Evolutionary conservation across 2,113 vertebrate species (phyloP), one percentile per base, ranked within the genome.

Genomic region (Macroglossus sobrinus): DNA sequence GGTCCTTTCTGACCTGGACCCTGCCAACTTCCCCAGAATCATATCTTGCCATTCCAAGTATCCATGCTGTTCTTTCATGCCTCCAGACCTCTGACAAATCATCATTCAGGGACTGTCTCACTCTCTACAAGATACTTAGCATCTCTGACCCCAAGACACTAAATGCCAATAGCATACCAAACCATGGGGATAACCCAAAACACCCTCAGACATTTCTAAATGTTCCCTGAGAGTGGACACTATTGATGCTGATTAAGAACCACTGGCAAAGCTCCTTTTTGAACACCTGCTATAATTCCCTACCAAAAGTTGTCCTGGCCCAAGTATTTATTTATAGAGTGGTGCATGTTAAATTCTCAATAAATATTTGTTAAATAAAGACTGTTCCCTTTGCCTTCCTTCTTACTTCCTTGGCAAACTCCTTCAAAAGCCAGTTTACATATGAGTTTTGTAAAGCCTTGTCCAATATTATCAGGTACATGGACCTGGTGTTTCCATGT

Each of bases 281-380:
- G 35, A 97, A 84, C 35, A 85, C 18, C 57, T 55, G 63, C 14
- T 50, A 78, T 79, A 55, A 95, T n/a, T 92, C 64, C 35, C 69
- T 76, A 85, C 61, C 45, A 24, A 79, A 75, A 53, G 9, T 35
- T 89, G 86, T 82, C 61, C 80, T 69, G 26, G 76, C 4, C 26
- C 13, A 45, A 45, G 43, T 91, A 10, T 81, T 86, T 85, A 76
- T 38, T 84, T 93, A 72, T 69, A 89, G 35, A 89, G 26, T 84
- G 43, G 35, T 79, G 1, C 40, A 66, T 91, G 43, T 55, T 88
- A 90, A 94, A 30, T 61, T 85, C 82, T 91, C n/a, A 64, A 72
- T 57, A 93, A 95, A 81, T 66, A 82, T 66, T 89, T 61, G 33
- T 93, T 93, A 85, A 94, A 84, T 76, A 80, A 84, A 84, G 12